These are phyloP conservation scores for Quadroppia sp. DNA, from an alignment of 2,888 invertebrate genomes.

Conservation along the genomic window DNA sequence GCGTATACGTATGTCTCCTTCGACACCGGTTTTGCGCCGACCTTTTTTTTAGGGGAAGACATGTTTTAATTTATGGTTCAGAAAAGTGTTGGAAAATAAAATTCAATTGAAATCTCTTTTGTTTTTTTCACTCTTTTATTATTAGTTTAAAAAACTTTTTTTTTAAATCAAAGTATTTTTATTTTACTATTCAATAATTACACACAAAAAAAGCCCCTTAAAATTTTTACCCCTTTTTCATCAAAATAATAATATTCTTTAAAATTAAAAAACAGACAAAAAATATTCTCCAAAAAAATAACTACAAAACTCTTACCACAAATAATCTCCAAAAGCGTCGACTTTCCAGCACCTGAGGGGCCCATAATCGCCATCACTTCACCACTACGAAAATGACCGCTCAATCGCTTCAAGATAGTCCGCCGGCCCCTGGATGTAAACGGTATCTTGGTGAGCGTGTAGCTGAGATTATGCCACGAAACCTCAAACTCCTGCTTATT, in stretches of 20 bases:
- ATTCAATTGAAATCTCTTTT: too few species aligned
- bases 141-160: too few species aligned
- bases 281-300: too few species aligned
- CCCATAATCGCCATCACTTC: slow-evolving; percentile 26
- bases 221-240: too few species aligned
- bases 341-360: slow-evolving; percentile 24
- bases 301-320: neutral
- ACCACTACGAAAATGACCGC: slow-evolving; percentile 3
- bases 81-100: too few species aligned
- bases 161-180: too few species aligned
- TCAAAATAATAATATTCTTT: too few species aligned
- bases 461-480: slow-evolving; percentile 19
- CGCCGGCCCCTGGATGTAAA: neutral
- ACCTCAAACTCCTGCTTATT: neutral
- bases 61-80: too few species aligned
- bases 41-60: neutral
- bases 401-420: neutral
- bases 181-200: too few species aligned
- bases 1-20: neutral
- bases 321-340: slow-evolving; percentile 15
- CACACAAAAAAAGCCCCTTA: too few species aligned
- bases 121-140: too few species aligned
- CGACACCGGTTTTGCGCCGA: neutral
- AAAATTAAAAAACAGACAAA: too few species aligned
- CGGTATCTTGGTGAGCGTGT: neutral